Evolutionary conservation across 2,888 invertebrate genomes (phyloP), one percentile per base, ranked within the genome.

Genomic region (Tillus elongatus): DNA sequence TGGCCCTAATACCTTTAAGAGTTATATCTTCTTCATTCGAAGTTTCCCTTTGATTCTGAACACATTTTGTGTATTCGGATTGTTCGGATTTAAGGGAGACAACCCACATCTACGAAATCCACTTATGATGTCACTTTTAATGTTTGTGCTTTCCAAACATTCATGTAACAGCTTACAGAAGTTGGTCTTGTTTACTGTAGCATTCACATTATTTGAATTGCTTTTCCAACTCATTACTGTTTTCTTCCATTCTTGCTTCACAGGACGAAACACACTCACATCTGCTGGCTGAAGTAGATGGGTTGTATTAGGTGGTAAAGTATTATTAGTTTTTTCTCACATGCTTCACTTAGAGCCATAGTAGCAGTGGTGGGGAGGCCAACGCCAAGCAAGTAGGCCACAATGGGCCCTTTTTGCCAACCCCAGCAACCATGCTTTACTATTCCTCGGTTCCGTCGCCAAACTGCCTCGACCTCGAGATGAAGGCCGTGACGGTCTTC

Each of bases 281-380:
- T 40, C 40, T 29, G 36, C 31, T 15, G 40, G 36, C 15, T 40
- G 40, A 13, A 29, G 35, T n/a, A 39, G 30, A 28, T 39, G 39
- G 9, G 35, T 39, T 13, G 24, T 36, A 32, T 40, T 40, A 16
- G 39, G 38, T 16, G 40, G 36, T 16, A 42, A 30, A 15, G 37
- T n/a, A n/a, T n/a, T n/a, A n/a, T n/a, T n/a, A n/a, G n/a, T n/a
- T n/a, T n/a, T n/a, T n/a, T n/a, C n/a, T n/a, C n/a, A n/a, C n/a
- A n/a, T n/a, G n/a, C n/a, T n/a, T n/a, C n/a, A n/a, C n/a, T n/a
- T n/a, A n/a, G n/a, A n/a, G n/a, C n/a, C n/a, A n/a, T n/a, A n/a
- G n/a, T n/a, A n/a, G n/a, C n/a, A n/a, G n/a, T n/a, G n/a, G n/a
- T n/a, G n/a, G n/a, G n/a, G n/a, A n/a, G n/a, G n/a, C n/a, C n/a